These are phyloP conservation scores for Helicorthomorpha holstii DNA, from an alignment of 1,140 invertebrate species.

Conservation along the genomic window DNA sequence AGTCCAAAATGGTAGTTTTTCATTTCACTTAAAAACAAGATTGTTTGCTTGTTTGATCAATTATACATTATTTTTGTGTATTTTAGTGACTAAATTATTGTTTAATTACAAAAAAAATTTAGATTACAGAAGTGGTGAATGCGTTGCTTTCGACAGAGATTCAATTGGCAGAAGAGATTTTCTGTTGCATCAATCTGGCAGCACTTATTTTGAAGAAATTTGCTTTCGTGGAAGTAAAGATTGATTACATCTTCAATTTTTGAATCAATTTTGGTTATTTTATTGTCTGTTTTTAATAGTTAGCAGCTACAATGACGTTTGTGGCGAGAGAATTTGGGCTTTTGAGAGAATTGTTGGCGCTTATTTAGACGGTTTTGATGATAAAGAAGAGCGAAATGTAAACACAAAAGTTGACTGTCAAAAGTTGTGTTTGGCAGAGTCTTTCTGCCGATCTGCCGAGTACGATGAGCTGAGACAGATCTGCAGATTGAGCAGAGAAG, in stretches of 20 bases:
- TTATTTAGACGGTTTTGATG: conserved; percentile 30
- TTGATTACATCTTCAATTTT: not conserved
- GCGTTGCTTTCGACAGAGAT: conserved; percentile 23
- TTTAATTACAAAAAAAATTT: conserved; percentile 5
- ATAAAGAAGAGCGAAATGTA: conserved; percentile 26
- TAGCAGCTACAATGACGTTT: conserved; percentile 25
- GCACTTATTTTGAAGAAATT: conserved; percentile 32
- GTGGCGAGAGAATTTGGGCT: conserved; percentile 31
- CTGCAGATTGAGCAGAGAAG: conserved; percentile 31
- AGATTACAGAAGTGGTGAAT: conserved; percentile 29
- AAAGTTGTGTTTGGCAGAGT: conserved; percentile 29
- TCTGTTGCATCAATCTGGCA: conserved; percentile 19
- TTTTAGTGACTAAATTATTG: not conserved
- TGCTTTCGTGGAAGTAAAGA: conserved; percentile 26
- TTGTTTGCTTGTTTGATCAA: not conserved
- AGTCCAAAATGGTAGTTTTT: not conserved
- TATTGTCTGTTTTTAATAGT: conserved; percentile 10
- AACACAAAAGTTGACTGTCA: conserved; percentile 29
- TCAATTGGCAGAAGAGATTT: conserved; percentile 21
- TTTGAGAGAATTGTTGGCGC: conserved; percentile 32
- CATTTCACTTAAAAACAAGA: not conserved
- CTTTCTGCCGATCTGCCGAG: conserved; percentile 29
- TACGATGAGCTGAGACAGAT: conserved; percentile 24
- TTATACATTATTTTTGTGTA: not conserved
- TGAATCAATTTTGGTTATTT: not conserved